Conservation (phyloP, 2,113 vertebrate species). For the Istiophorus platypterus region DNA sequence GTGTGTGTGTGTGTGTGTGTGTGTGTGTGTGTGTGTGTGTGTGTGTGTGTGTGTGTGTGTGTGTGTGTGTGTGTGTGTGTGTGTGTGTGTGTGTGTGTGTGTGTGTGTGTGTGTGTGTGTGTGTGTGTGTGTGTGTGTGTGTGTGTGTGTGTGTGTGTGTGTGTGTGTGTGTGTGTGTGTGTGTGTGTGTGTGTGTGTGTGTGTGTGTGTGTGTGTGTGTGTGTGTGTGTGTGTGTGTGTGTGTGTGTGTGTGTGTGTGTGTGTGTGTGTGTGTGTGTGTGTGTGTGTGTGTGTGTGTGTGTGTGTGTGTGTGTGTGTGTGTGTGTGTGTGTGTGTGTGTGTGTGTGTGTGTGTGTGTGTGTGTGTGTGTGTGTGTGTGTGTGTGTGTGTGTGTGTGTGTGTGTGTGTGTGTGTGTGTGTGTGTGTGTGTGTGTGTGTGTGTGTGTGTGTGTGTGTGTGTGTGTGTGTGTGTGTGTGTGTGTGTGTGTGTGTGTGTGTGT, state of each 20-base stretch:
- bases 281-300: not conserved
- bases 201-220: slow-evolving; percentile 16
- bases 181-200: slow-evolving; percentile 7
- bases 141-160: slow-evolving; percentile 1
- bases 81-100: slow-evolving; percentile 16
- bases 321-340: slow-evolving; percentile 16
- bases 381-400: slow-evolving; percentile 1
- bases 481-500: slow-evolving; percentile 6
- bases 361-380: slow-evolving; percentile 6
- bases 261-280: slow-evolving; percentile 1
- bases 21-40: slow-evolving; percentile 1
- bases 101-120: slow-evolving; percentile 11
- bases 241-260: slow-evolving; percentile 6
- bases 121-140: slow-evolving; percentile 6
- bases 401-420: not conserved
- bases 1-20: slow-evolving; percentile 6
- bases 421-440: slow-evolving; percentile 7
- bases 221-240: slow-evolving; percentile 11
- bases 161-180: not conserved
- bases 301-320: slow-evolving; percentile 7
- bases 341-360: slow-evolving; percentile 11
- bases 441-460: slow-evolving; percentile 16
- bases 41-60: not conserved
- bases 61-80: slow-evolving; percentile 7
- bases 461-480: slow-evolving; percentile 11